Base-by-base conservation (phyloP, 2,888 invertebrate genomes). In the Cabera pusaria region DNA sequence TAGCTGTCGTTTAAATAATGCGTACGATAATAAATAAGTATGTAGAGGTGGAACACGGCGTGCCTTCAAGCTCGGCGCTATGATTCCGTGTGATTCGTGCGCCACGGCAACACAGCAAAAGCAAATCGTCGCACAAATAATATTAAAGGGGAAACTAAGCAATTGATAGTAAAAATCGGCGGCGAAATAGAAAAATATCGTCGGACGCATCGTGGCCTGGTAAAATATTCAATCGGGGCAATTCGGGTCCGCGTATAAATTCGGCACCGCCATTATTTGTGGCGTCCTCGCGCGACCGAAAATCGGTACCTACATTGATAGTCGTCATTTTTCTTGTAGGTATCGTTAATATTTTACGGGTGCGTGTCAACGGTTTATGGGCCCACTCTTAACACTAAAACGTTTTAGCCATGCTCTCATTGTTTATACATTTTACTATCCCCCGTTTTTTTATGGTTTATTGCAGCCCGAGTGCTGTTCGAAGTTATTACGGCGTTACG, bases 151-250 rank as follows among this genome's bases (percentile, higher is more conserved):
- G 75, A 83, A 81, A 84, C 82, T 85, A 82, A 84, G 79, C 86
- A 82, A 84, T 85, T 86, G 85, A 86, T 87, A 80, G 86, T 85
- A 79, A 81, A 83, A 86, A 85, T 79, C 82, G 83, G 75, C 73
- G 73, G 72, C 67, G 82, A 80, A 86, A 87, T 85, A 82, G 85
- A 87, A 87, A 87, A 86, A 86, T 85, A 85, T 84, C 83, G 85
- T 67, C 73, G 71, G 77, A 75, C 79, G 76, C 80, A 79, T 77
- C 84, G 87, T 86, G 86, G 78, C 77, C 78, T 81, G 81, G 83
- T 87, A 84, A 88, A 88, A 87, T 88, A 88, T 88, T 87, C 86
- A 88, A 87, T 84, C 85, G 85, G 81, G 81, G 73, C 84, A 82
- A 85, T 87, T 82, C 83, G 80, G 83, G 81, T 74, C 79, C 83